These are phyloP conservation scores for Rhopalosiphum maidis DNA, from an alignment of 1,140 invertebrate genomes.

Conservation along the genomic window DNA sequence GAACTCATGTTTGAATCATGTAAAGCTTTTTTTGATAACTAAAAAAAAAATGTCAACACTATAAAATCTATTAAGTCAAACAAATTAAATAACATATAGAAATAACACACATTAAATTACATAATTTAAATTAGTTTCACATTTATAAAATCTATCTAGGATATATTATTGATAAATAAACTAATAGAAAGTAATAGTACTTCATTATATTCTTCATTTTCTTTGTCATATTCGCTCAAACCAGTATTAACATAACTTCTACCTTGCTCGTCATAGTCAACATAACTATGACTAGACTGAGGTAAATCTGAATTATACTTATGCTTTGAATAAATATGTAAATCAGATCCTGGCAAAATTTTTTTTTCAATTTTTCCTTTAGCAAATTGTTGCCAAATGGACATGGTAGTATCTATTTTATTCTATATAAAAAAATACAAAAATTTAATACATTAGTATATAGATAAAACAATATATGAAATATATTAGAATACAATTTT, in stretches of 20 bases:
- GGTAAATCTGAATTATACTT: neutral
- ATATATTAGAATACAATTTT: neutral
- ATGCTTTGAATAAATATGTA: neutral
- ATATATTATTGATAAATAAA: neutral
- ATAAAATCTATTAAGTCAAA: neutral
- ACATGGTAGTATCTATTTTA: neutral
- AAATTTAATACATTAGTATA: neutral
- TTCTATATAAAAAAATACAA: neutral
- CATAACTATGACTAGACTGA: neutral
- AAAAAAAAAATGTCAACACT: neutral
- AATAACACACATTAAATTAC: neutral
- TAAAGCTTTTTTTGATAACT: constrained; percentile 13
- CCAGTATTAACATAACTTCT: constrained; percentile 32
- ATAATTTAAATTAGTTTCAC: neutral
- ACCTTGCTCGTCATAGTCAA: neutral
- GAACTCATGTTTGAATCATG: constrained; percentile 35
- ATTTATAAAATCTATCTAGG: neutral
- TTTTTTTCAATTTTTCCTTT: constrained; percentile 18
- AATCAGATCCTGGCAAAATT: constrained; percentile 33
- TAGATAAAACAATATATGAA: neutral
- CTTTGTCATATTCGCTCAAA: neutral
- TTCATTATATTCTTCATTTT: constrained; percentile 2
- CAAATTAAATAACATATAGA: neutral
- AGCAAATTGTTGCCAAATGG: neutral
- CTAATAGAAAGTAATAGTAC: neutral